phyloP scores from a whole-genome alignment of 2,888 invertebrate species.

The Hydrotaea diabolus region DNA sequence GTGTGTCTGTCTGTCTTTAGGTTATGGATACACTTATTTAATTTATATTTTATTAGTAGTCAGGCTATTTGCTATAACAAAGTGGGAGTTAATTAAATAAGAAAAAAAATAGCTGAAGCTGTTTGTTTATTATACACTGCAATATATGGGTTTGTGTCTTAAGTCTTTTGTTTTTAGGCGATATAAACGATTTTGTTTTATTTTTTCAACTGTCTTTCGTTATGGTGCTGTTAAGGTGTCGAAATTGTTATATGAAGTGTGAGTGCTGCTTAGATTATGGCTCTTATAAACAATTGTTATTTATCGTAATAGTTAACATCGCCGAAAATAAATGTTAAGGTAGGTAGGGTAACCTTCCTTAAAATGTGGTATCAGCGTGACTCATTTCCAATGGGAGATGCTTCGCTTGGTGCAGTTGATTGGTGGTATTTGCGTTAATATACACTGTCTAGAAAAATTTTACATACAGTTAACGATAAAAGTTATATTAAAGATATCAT shows the following conservation, averaged over 20 bases:
- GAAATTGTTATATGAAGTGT: slow-evolving; percentile 36
- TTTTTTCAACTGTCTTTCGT: background rate
- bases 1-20: background rate
- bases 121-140: background rate
- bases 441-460: background rate
- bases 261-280: background rate
- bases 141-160: slow-evolving; percentile 49
- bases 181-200: slow-evolving; percentile 24
- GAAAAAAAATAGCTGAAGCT: slow-evolving; percentile 9
- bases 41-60: slow-evolving; percentile 39
- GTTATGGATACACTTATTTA: slow-evolving; percentile 18
- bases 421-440: background rate
- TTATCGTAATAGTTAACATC: background rate
- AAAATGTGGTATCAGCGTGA: background rate
- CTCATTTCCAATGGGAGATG: background rate
- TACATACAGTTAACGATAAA: too few species aligned
- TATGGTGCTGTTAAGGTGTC: slow-evolving; percentile 43
- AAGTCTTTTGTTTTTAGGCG: slow-evolving; percentile 61
- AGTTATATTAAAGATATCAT: too few species aligned
- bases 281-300: background rate
- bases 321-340: slow-evolving; percentile 7
- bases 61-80: slow-evolving; percentile 52
- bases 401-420: background rate
- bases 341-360: slow-evolving; percentile 13
- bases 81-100: slow-evolving; percentile 60